phyloP scores from a whole-genome alignment of 2,113 vertebrate species.

The cattle (Bos taurus) region DNA sequence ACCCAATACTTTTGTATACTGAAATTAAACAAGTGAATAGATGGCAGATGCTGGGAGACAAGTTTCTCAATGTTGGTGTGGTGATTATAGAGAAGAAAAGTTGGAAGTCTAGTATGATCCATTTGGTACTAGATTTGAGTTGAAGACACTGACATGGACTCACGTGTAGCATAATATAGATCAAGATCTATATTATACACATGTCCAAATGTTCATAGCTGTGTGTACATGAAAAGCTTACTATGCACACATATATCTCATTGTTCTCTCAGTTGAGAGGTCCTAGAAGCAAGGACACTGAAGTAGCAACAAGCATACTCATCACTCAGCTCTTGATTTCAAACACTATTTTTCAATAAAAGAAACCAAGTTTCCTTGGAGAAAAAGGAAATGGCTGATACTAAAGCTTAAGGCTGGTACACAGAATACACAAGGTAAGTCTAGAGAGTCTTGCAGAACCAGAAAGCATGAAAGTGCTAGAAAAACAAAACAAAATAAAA shows the following conservation, averaged over 20 bases:
- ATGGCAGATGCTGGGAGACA: not conserved
- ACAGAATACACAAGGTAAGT: not conserved
- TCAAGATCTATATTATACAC: not conserved
- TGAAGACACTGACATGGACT: not conserved
- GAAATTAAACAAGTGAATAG: not conserved
- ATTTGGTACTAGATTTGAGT: not conserved
- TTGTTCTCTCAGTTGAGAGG: not conserved
- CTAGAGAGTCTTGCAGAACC: not conserved
- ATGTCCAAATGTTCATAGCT: not conserved
- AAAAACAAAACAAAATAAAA: not conserved
- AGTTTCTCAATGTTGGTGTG: not conserved
- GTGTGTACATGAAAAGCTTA: not conserved
- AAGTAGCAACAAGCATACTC: not conserved
- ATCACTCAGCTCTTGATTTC: not conserved
- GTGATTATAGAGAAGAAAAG: not conserved
- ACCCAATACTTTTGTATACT: not conserved
- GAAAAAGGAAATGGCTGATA: not conserved
- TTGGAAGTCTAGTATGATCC: not conserved
- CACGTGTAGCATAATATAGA: not conserved
- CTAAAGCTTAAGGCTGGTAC: fast-evolving
- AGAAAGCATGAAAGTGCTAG: not conserved
- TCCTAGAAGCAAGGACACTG: not conserved
- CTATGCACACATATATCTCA: not conserved
- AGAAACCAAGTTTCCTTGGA: not conserved
- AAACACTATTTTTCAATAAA: not conserved